Evolutionary conservation across 2,113 vertebrate species (phyloP).

Genomic region (Patagioenas fasciata): DNA sequence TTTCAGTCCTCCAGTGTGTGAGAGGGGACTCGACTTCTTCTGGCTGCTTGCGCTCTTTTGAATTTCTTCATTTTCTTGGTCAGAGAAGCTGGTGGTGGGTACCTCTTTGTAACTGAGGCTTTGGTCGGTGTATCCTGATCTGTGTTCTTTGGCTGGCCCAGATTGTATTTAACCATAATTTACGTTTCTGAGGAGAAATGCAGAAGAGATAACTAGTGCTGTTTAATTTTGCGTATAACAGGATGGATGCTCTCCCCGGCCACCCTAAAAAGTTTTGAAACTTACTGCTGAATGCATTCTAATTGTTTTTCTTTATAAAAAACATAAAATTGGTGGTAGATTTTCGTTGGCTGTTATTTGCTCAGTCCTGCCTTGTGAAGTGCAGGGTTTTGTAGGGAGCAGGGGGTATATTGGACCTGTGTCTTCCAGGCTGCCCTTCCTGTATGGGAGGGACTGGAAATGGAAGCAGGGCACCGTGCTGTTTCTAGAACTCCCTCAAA

Average conservation of each 20-base stretch:
- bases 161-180: neutral
- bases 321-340: neutral
- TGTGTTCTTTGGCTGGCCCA: neutral
- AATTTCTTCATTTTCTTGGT: neutral
- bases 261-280: neutral
- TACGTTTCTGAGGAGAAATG: neutral
- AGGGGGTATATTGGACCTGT: neutral
- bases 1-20: rapidly evolving
- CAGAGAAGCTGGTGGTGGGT: too few relatives aligned
- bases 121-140: neutral
- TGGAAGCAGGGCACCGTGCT: neutral
- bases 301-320: neutral
- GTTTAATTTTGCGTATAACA: neutral
- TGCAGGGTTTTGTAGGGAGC: neutral
- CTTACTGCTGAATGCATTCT: neutral
- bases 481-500: neutral
- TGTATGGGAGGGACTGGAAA: neutral
- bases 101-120: neutral
- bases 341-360: neutral
- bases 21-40: neutral
- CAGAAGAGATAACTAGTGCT: neutral
- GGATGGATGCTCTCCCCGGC: neutral
- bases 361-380: neutral
- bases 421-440: neutral
- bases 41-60: neutral